A percentile compares a stretch with the other conserved stretches of the same genome.
Evolutionary conservation across 2,888 invertebrate species (phyloP).

Genomic region (Salpingus planirostris): DNA sequence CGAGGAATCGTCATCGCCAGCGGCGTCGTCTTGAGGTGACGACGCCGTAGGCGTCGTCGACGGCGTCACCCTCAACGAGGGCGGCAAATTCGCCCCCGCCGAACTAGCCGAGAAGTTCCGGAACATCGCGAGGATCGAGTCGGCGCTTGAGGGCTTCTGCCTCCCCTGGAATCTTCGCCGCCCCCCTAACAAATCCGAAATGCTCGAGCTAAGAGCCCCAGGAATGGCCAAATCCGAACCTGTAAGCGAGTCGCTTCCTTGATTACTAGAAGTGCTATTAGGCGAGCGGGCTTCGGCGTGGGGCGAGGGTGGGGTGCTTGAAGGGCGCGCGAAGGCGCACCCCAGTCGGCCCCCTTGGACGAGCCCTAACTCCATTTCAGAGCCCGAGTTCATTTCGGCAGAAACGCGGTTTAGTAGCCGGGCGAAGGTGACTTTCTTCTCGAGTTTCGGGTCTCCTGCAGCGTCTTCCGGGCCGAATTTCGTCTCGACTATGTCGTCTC

Average conservation of each 20-base stretch:
- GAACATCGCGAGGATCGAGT: constrained; percentile 72
- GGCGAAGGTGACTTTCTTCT: constrained; percentile 73
- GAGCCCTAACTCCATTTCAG: constrained; percentile 54
- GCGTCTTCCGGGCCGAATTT: constrained; percentile 51
- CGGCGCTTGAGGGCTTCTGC: constrained; percentile 66
- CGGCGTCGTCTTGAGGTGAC: constrained; percentile 64
- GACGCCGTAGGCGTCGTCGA: constrained; percentile 67
- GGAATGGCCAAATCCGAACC: constrained; percentile 60
- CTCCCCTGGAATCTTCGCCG: constrained; percentile 38
- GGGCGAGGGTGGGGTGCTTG: constrained; percentile 57
- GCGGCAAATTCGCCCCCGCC: constrained; percentile 49
- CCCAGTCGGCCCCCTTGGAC: constrained; percentile 36
- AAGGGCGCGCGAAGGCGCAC: constrained; percentile 39
- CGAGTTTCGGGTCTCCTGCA: constrained; percentile 58
- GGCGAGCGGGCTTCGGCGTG: constrained; percentile 53
- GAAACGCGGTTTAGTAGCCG: constrained; percentile 64
- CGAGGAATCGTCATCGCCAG: constrained; percentile 61
- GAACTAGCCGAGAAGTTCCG: constrained; percentile 60
- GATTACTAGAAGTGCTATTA: constrained; percentile 65
- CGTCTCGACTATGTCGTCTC: constrained; percentile 50
- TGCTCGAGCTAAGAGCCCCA: constrained; percentile 50
- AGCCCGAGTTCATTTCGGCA: constrained; percentile 69
- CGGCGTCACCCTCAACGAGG: constrained; percentile 55
- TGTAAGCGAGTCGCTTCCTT: constrained; percentile 69
- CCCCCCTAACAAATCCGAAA: constrained; percentile 37